A percentile compares a stretch with the other conserved stretches of the same genome.
Evolutionary conservation across 2,888 invertebrate species (phyloP).

Genomic region (Baronia brevicornis): DNA sequence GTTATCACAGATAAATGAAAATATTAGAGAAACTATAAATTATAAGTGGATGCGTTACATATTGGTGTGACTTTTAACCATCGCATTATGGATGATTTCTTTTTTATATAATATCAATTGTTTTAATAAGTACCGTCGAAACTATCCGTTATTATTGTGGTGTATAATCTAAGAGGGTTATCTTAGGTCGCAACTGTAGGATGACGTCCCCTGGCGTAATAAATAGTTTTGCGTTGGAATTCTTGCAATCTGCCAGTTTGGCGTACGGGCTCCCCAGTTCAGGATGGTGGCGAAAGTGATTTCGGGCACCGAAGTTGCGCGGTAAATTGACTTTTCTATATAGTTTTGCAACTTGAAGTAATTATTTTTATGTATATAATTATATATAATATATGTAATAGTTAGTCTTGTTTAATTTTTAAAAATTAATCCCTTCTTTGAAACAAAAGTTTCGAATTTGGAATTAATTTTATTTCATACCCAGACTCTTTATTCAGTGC

Average conservation of each 20-base stretch:
- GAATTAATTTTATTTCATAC: too few relatives aligned
- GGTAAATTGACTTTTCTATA: slow-evolving; percentile 64
- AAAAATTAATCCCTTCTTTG: not conserved
- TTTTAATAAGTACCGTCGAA: slow-evolving; percentile 1
- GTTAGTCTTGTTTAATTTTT: slow-evolving; percentile 1
- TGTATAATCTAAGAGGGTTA: slow-evolving; percentile 17
- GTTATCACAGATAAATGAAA: too few relatives aligned
- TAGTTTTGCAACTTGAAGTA: slow-evolving; percentile 5
- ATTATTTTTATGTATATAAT: too few relatives aligned
- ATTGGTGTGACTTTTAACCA: too few relatives aligned
- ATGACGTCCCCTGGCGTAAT: slow-evolving; percentile 3
- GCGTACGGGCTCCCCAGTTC: slow-evolving; percentile 21
- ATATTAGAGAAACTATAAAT: too few relatives aligned
- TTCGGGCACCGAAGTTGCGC: slow-evolving; percentile 81
- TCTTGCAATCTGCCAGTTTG: slow-evolving; percentile 7
- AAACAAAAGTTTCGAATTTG: not conserved
- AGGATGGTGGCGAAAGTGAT: slow-evolving; percentile 65
- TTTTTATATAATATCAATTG: not conserved
- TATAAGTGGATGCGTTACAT: too few relatives aligned
- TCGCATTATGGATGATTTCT: too few relatives aligned
- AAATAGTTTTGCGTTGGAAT: slow-evolving; percentile 7
- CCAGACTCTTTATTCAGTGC: too few relatives aligned
- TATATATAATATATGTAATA: too few relatives aligned
- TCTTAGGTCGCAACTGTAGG: slow-evolving; percentile 14
- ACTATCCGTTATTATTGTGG: slow-evolving; percentile 7